These are phyloP conservation scores for Gallinago nigripennis DNA, from an alignment of 2,797 vertebrate species.

Conservation along the genomic window DNA sequence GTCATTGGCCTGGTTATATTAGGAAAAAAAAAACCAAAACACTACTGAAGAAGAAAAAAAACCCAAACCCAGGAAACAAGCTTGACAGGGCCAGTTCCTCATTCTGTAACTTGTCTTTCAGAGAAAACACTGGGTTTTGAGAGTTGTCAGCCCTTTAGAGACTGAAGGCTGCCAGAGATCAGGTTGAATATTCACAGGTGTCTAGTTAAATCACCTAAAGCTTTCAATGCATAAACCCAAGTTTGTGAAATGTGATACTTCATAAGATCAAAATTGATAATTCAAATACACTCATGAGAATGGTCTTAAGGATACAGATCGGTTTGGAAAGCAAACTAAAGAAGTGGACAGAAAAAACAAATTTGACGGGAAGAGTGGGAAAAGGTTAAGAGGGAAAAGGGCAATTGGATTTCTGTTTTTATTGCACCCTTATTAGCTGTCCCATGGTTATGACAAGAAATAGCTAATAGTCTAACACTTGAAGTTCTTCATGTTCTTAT, in stretches of 20 bases:
- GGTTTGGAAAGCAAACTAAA: background rate
- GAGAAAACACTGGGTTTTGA: background rate
- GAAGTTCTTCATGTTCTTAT: background rate
- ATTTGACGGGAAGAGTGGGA: background rate
- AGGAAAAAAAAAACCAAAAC: background rate
- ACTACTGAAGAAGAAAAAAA: background rate
- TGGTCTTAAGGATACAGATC: background rate
- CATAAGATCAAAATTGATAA: background rate
- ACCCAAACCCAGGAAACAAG: background rate
- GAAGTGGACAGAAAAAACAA: background rate
- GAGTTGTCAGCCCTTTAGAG: background rate
- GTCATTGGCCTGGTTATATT: background rate
- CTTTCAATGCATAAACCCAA: background rate
- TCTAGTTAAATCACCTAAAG: background rate
- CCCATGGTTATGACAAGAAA: background rate
- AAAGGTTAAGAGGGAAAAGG: background rate
- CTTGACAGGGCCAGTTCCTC: background rate
- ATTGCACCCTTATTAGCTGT: background rate
- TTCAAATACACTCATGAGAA: background rate
- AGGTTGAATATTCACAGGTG: rapidly evolving
- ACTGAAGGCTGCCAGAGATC: background rate
- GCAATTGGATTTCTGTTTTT: background rate
- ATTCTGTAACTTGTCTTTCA: background rate
- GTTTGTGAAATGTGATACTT: background rate
- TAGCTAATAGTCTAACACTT: background rate